Percentiles rank a stretch among this genome's conserved stretches.
These are phyloP conservation scores for Andricus grossulariae DNA, from an alignment of 1,140 invertebrate genomes.

Conservation along the genomic window DNA sequence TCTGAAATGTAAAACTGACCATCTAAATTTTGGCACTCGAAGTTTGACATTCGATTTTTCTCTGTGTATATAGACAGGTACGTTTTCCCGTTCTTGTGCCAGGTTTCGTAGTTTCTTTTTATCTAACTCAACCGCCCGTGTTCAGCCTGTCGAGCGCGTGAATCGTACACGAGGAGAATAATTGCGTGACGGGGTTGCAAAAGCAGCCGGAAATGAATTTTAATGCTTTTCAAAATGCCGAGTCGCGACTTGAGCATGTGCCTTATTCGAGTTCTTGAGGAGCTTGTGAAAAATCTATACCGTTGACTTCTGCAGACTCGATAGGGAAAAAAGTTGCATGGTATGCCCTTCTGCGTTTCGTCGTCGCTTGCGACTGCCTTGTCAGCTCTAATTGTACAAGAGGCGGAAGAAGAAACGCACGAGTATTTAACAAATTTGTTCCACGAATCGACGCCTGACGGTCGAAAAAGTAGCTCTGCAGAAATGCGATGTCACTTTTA, in stretches of 20 bases:
- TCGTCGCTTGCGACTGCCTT: neutral
- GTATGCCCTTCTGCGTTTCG: neutral
- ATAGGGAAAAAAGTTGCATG: neutral
- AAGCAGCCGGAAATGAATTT: constrained; percentile 30
- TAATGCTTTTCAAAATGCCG: constrained; percentile 29
- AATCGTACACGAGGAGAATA: constrained; percentile 28
- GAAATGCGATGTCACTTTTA: constrained; percentile 12
- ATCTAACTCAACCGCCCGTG: constrained; percentile 17
- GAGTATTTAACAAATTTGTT: constrained; percentile 23
- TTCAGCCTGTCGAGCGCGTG: constrained; percentile 23
- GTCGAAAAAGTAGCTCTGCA: neutral
- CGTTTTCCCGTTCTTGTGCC: constrained; percentile 1
- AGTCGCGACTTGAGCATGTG: constrained; percentile 16
- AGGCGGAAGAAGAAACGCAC: neutral
- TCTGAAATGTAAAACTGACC: too few species aligned
- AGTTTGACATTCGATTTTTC: too few species aligned
- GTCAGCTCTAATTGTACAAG: constrained; percentile 2
- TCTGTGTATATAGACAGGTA: too few species aligned
- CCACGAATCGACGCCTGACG: neutral
- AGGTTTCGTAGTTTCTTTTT: constrained; percentile 20
- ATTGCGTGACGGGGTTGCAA: constrained; percentile 28
- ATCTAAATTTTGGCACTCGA: too few species aligned
- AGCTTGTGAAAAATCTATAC: constrained; percentile 19
- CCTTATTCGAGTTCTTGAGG: constrained; percentile 17
- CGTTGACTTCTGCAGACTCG: constrained; percentile 1